Evolutionary conservation across 2,888 invertebrate species (phyloP).

Genomic region (Frankliniella intonsa): DNA sequence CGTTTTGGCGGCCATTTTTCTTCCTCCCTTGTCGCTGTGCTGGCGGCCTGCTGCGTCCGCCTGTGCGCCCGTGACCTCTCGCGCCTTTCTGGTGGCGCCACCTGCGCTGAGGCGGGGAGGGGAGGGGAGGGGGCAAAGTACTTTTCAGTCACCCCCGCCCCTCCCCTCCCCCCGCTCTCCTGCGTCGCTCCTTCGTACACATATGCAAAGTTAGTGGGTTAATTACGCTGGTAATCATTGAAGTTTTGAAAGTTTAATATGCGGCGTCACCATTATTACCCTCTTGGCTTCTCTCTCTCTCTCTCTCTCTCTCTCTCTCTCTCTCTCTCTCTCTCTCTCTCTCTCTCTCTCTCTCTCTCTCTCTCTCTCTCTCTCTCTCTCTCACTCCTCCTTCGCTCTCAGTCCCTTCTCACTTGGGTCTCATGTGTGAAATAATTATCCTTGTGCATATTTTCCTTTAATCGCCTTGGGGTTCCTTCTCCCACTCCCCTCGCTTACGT

Average conservation of each 20-base stretch:
- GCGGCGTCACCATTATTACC: neutral
- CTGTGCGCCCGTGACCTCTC: no score
- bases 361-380: neutral
- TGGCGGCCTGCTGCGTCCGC: no score
- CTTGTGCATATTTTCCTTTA: constrained; percentile 9
- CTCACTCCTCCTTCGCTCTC: neutral
- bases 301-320: neutral
- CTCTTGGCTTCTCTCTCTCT: neutral
- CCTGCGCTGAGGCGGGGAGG: no score
- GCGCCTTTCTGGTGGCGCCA: no score
- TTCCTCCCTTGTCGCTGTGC: no score
- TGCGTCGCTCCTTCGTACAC: neutral
- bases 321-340: no score
- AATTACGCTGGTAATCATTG: constrained; percentile 19
- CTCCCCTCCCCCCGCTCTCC: neutral
- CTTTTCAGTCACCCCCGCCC: no score
- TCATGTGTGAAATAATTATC: constrained; percentile 23
- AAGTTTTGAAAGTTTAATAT: constrained; percentile 24
- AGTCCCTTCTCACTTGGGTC: no score
- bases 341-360: neutral
- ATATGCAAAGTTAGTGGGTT: constrained; percentile 23
- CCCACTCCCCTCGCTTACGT: neutral
- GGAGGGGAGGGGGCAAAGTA: no score
- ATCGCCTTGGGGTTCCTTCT: neutral
- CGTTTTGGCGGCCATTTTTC: no score